Evolutionary conservation across 2,888 invertebrate genomes (phyloP), one percentile per base, ranked within the genome.

Genomic region (Cenopis cana): DNA sequence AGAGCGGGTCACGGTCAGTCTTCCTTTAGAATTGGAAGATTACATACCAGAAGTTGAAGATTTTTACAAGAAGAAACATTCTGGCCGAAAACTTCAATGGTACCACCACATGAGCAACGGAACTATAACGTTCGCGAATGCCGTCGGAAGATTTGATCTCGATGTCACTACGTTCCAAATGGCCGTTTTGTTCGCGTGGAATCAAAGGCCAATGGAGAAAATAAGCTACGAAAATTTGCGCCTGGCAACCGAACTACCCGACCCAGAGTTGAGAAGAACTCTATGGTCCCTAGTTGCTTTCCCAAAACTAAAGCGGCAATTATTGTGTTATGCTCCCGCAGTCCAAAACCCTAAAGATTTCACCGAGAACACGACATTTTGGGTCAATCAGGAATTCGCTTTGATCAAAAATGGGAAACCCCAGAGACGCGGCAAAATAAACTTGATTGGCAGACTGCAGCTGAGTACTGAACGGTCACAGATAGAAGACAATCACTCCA

Each of bases 101-200:
- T 97, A 99, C 90, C 99, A 99, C 92, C 99, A 99, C 84, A 99
- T 99, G 99, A 99, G 99, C 76, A 99, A 99, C 91, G 99, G 99
- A 79, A 99, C 99, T 74, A 98, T 99, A 79, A 98, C 98, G 29
- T 99, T 99, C 93, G 95, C 96, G 0, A 99, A 98, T 88, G 95
- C 96, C 77, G 96, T 97, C 68, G 99, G 99, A 0, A 96, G 97
- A 79, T 99, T 98, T 91, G 99, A 99, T 91, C 94, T 99, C 80
- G 99, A 99, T 87, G 99, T 99, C 8, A 99, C 99, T 14, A 99
- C 99, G 33, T 99, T 99, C 91, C 99, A 99, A 95, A 99, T 99
- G 99, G 99, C 99, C 50, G 99, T 99, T 17, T 93, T 99, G 55
- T 99, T 99, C 93, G 98, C 99, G 17, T 99, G 99, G 99, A 99